Conservation (phyloP, 2,888 invertebrate genomes). For the Meghimatium bilineatum region DNA sequence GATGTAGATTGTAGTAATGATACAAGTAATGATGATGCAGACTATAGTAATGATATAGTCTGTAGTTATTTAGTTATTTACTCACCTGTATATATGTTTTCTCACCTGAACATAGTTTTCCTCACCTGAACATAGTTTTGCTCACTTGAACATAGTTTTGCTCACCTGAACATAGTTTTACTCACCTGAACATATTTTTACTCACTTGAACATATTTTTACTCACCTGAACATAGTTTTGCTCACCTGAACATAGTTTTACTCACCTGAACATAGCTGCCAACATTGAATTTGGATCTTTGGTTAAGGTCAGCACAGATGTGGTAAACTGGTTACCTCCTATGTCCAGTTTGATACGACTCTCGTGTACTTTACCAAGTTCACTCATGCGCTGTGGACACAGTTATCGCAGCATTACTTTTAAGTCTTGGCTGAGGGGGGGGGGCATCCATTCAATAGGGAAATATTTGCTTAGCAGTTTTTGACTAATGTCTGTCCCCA, state of each 20-base stretch:
- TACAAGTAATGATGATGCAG: too few relatives aligned
- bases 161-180: too few relatives aligned
- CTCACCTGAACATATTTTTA: conserved; percentile 63
- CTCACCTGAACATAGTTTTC: conserved; percentile 67
- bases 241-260: conserved; percentile 63
- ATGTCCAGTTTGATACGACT: conserved; percentile 71
- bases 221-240: too few relatives aligned
- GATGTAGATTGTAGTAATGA: too few relatives aligned
- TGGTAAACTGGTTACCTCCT: conserved; percentile 70
- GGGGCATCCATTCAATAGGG: too few relatives aligned
- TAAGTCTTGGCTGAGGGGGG: too few relatives aligned
- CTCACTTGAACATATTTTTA: conserved; percentile 66
- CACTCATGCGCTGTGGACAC: conserved; percentile 66
- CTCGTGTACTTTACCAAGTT: conserved; percentile 69
- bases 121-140: conserved; percentile 72
- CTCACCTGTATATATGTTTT: too few relatives aligned
- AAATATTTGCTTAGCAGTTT: too few relatives aligned
- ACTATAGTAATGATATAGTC: too few relatives aligned
- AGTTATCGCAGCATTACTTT: not conserved
- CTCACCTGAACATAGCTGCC: conserved; percentile 68
- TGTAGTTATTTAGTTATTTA: too few relatives aligned
- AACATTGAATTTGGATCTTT: conserved; percentile 69
- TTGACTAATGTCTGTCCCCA: too few relatives aligned
- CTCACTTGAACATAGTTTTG: too few relatives aligned
- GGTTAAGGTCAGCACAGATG: conserved; percentile 67